phyloP scores from a whole-genome alignment of 2,888 invertebrate genomes.

The Scaptomyza flava region DNA sequence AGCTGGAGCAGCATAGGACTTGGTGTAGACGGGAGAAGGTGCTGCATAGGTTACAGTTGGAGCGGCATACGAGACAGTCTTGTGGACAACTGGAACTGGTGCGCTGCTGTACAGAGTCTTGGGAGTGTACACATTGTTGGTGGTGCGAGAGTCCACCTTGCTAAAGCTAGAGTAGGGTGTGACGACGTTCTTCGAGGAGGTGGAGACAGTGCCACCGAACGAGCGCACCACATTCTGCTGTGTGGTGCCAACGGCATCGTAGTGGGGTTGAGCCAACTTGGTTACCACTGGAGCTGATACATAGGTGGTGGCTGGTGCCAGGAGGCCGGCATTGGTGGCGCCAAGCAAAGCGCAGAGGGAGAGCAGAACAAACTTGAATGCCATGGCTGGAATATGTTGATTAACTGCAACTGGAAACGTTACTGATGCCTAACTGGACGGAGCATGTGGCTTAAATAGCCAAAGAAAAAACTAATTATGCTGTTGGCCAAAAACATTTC shows the following conservation, averaged over 20 bases:
- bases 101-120: constrained; percentile 78
- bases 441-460: constrained; percentile 60
- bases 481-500: constrained; percentile 62
- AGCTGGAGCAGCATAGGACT: constrained; percentile 66
- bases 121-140: constrained; percentile 86
- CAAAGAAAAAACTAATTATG: constrained; percentile 8
- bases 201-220: constrained; percentile 86
- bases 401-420: constrained; percentile 43
- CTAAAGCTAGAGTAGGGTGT: constrained; percentile 87
- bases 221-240: constrained; percentile 87
- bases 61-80: constrained; percentile 57
- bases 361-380: constrained; percentile 86
- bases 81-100: constrained; percentile 74
- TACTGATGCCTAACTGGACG: constrained; percentile 61
- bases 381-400: constrained; percentile 64
- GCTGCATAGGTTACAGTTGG: constrained; percentile 31
- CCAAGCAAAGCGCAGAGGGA: constrained; percentile 86
- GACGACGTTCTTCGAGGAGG: constrained; percentile 87
- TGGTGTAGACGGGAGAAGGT: too few species aligned
- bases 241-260: constrained; percentile 83
- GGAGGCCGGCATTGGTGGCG: constrained; percentile 87
- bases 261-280: constrained; percentile 81
- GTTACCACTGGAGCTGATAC: constrained; percentile 60
- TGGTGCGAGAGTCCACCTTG: constrained; percentile 86
- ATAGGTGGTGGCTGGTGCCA: constrained; percentile 77